Base-by-base conservation (phyloP, 2,797 vertebrate genomes). In the Miichthys miiuy region DNA sequence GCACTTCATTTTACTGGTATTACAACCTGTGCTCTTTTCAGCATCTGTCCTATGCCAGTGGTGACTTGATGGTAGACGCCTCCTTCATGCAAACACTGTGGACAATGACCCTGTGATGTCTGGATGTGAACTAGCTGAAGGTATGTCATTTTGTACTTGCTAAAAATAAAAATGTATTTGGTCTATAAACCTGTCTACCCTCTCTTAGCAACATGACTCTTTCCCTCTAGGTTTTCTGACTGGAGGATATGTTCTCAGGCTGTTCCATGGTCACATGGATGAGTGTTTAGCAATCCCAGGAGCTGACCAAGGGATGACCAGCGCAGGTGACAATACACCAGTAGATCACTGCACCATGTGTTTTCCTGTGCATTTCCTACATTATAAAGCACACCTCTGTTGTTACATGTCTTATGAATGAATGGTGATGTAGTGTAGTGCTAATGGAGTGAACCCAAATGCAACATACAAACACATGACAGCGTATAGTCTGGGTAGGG, bases 81-180 rank as follows among this genome's bases (percentile, higher is more conserved):
- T 99, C 98, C 69, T 99, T 99, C 94, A 98, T 98, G 97, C 98
- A 99, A 89, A 99, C 98, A 0, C 95, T 99, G 55, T 99, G 98
- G 98, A 99, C 97, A 71, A 97, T 99, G 97, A 98, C 97, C 47
- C 98, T 30, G 97, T 98, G 79, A 97, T 96, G 89, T 98, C 97
- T 0, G 95, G 97, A 67, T 97, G 96, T 52, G 97, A 98, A 86
- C 88, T 96, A 0, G 96, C 94, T 80, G 97, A 98, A 92, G 97
- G 97, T 98, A 52, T 62, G 67, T 80, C 13, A 23, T 67, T 20
- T 62, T 56, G 2, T 68, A 54, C 1, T 64, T 71, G 1, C 18
- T 41, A 18, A 52, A n/a, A 2, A 0, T 6, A 0, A 38, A 34
- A 8, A 34, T 8, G 7, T 16, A 1, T 47, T 61, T 66, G 48